Evolutionary conservation across 2,113 vertebrate genomes (phyloP).

Genomic region (Cnemophilus loriae): DNA sequence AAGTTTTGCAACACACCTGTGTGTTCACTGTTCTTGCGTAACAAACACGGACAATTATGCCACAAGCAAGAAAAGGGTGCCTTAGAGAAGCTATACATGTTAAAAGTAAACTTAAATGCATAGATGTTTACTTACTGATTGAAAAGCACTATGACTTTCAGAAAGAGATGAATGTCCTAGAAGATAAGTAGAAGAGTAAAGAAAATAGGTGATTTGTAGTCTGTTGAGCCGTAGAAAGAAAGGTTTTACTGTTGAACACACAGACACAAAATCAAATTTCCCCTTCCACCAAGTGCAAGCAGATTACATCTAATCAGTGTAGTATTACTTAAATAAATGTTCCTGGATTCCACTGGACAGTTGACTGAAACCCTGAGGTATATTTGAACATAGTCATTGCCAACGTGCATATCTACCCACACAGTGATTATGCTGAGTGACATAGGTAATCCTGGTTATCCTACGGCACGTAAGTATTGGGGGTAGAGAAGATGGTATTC

Average conservation of each 20-base stretch:
- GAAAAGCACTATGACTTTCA: background rate
- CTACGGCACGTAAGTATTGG: background rate
- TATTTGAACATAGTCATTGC: background rate
- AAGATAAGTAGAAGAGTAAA: background rate
- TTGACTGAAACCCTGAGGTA: background rate
- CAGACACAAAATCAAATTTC: background rate
- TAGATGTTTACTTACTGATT: background rate
- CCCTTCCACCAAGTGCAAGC: background rate
- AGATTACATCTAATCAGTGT: background rate
- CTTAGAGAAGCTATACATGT: background rate
- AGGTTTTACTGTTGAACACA: background rate
- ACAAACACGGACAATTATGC: background rate
- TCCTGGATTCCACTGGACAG: background rate
- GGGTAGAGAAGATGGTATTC: background rate
- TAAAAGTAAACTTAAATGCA: background rate
- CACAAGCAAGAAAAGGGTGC: background rate
- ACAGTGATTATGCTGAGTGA: background rate
- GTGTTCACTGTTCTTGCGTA: background rate
- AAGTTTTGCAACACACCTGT: background rate
- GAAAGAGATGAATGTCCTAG: background rate
- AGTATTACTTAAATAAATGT: background rate
- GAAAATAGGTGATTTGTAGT: background rate
- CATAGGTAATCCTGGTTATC: background rate
- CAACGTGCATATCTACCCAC: rapidly evolving
- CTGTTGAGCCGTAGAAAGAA: background rate